Evolutionary conservation across 2,113 vertebrate genomes (phyloP).

Genomic region (Antechinus stuartii): DNA sequence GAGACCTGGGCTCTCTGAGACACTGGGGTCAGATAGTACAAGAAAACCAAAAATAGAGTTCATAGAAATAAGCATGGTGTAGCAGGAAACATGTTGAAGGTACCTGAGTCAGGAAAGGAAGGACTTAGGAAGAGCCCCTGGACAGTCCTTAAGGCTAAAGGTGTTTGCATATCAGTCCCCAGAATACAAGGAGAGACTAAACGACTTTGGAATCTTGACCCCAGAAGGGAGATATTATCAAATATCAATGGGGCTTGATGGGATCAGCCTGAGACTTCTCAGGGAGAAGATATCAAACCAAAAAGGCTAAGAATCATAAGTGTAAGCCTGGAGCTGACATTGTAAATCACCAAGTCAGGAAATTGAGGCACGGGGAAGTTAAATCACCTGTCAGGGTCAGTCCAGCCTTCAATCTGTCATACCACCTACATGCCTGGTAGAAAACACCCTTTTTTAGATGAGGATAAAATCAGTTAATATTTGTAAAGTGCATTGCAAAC

Average conservation of each 20-base stretch:
- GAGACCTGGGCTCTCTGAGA: neutral
- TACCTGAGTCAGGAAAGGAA: neutral
- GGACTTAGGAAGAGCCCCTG: neutral
- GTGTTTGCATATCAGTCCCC: fast-evolving
- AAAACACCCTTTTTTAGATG: neutral
- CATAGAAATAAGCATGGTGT: neutral
- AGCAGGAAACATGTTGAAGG: neutral
- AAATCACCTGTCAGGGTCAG: neutral
- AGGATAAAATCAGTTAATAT: too few relatives aligned
- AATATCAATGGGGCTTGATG: neutral
- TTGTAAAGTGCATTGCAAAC: too few relatives aligned
- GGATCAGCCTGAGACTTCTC: neutral
- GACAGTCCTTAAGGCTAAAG: neutral
- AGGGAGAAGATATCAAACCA: neutral
- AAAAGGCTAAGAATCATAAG: neutral
- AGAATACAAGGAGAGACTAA: neutral
- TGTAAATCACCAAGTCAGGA: neutral
- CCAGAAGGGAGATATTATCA: neutral
- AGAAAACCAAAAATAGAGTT: neutral
- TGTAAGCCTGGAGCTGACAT: neutral
- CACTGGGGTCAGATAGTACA: too few relatives aligned
- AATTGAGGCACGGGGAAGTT: neutral
- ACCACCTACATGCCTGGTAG: neutral
- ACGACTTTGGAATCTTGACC: neutral
- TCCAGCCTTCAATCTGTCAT: neutral